Percentiles rank a stretch among this genome's conserved stretches.
Evolutionary conservation across 2,113 vertebrate genomes (phyloP).

Genomic region (Microcebus griseorufus): DNA sequence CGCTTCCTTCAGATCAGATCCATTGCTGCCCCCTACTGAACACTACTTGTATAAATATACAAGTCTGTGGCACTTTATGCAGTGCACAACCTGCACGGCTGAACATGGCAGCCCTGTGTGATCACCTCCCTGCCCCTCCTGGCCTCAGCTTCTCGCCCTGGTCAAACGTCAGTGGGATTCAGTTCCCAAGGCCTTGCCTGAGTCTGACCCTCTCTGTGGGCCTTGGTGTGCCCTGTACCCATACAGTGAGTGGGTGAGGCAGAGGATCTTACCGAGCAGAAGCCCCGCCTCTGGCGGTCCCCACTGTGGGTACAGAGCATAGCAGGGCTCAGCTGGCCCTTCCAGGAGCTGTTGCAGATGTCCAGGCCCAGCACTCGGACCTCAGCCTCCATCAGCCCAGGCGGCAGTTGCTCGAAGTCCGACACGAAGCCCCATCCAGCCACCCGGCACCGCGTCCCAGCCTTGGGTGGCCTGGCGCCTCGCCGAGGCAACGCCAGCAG

Average conservation of each 20-base stretch:
- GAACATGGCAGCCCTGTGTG: no score
- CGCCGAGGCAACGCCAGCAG: constrained; percentile 47
- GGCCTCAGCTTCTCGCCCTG: not conserved
- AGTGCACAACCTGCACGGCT: not conserved
- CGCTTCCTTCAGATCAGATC: not conserved
- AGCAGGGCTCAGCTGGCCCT: constrained; percentile 48
- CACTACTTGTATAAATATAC: no score
- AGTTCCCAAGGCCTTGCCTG: not conserved
- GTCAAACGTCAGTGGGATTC: not conserved
- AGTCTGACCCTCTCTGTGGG: not conserved
- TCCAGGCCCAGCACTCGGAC: constrained; percentile 71
- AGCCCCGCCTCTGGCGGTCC: constrained; percentile 65
- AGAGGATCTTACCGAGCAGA: constrained; percentile 75
- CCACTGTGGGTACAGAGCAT: constrained; percentile 80
- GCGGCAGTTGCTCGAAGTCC: constrained; percentile 35
- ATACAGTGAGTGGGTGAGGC: fast-evolving
- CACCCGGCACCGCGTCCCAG: constrained; percentile 59
- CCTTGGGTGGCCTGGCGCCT: fast-evolving
- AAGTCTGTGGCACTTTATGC: not conserved
- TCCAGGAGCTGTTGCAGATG: constrained; percentile 80
- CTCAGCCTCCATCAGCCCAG: constrained; percentile 79
- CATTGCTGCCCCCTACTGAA: not conserved
- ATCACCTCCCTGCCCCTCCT: not conserved
- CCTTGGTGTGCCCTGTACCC: not conserved
- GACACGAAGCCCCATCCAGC: constrained; percentile 81